phyloP scores from a whole-genome alignment of 2,797 vertebrate species.

The Lagocephalus sceleratus region DNA sequence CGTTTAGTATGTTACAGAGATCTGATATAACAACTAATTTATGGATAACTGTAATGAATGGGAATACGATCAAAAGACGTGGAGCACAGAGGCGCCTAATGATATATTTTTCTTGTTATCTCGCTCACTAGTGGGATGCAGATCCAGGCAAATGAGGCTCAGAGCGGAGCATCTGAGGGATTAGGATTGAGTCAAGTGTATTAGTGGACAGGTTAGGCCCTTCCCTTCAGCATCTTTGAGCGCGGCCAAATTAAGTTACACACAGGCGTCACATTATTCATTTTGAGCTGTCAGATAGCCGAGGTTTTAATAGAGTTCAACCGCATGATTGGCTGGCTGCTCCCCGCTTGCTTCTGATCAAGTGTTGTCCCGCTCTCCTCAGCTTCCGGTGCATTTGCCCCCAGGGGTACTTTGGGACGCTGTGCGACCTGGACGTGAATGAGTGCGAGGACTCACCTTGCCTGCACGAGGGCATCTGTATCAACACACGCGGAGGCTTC shows the following conservation, averaged over 20 bases:
- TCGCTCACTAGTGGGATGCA: slow-evolving; percentile 20
- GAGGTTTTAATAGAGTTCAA: too few relatives aligned
- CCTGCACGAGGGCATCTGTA: slow-evolving; percentile 79
- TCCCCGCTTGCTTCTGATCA: slow-evolving; percentile 30
- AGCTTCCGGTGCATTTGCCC: slow-evolving; percentile 80
- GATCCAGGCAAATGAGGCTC: slow-evolving; percentile 35
- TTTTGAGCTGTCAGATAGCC: slow-evolving; percentile 11
- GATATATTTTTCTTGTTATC: slow-evolving; percentile 28
- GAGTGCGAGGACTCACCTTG: slow-evolving; percentile 83
- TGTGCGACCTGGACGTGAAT: slow-evolving; percentile 83
- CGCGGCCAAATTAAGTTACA: slow-evolving; percentile 36
- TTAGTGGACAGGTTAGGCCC: slow-evolving; percentile 37
- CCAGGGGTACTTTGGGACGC: slow-evolving; percentile 75
- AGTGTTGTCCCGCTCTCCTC: slow-evolving; percentile 36
- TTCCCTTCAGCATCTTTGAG: slow-evolving; percentile 33
- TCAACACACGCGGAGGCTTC: slow-evolving; percentile 78
- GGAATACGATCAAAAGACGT: slow-evolving; percentile 15
- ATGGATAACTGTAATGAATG: slow-evolving; percentile 15
- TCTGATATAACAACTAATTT: slow-evolving; percentile 7
- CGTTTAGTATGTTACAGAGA: slow-evolving; percentile 23
- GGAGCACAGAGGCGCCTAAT: slow-evolving; percentile 31
- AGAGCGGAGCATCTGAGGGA: slow-evolving; percentile 28
- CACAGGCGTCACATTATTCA: slow-evolving; percentile 27
- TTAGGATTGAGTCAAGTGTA: slow-evolving; percentile 42
- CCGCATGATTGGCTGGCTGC: too few relatives aligned